Percentiles rank a stretch among this genome's conserved stretches.
phyloP scores from a whole-genome alignment of 1,140 invertebrate species.

The Drosophila obscura region DNA sequence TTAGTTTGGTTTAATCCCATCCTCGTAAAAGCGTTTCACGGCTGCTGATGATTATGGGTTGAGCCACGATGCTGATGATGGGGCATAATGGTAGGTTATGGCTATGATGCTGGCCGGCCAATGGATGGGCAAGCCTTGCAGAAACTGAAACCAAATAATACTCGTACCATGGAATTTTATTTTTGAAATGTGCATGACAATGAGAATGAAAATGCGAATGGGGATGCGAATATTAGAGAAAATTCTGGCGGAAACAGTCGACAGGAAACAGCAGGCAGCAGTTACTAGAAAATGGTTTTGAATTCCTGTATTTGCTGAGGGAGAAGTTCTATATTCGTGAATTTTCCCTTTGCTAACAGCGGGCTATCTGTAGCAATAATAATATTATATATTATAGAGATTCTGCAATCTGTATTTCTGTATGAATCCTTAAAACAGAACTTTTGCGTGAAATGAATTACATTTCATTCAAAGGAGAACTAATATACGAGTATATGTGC shows the following conservation, averaged over 20 bases:
- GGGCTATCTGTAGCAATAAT: too few species aligned
- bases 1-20: constrained; percentile 49
- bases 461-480: too few species aligned
- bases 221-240: constrained; percentile 13
- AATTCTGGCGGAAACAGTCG: constrained; percentile 33
- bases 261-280: constrained; percentile 28
- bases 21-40: constrained; percentile 24
- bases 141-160: constrained; percentile 22
- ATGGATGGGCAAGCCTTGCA: background rate
- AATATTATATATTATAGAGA: too few species aligned
- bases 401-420: too few species aligned
- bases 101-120: constrained; percentile 11
- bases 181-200: constrained; percentile 26
- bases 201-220: constrained; percentile 5
- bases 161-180: constrained; percentile 24
- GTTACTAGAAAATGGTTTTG: background rate
- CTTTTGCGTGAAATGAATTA: too few species aligned
- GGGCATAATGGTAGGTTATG: too few species aligned
- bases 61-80: constrained; percentile 18
- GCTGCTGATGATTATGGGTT: background rate
- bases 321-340: background rate
- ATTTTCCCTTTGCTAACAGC: too few species aligned
- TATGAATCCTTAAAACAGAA: too few species aligned
- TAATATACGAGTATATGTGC: too few species aligned
- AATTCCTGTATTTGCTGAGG: constrained; percentile 3